phyloP scores from a whole-genome alignment of 2,888 invertebrate species.

The Agrilus mali region DNA sequence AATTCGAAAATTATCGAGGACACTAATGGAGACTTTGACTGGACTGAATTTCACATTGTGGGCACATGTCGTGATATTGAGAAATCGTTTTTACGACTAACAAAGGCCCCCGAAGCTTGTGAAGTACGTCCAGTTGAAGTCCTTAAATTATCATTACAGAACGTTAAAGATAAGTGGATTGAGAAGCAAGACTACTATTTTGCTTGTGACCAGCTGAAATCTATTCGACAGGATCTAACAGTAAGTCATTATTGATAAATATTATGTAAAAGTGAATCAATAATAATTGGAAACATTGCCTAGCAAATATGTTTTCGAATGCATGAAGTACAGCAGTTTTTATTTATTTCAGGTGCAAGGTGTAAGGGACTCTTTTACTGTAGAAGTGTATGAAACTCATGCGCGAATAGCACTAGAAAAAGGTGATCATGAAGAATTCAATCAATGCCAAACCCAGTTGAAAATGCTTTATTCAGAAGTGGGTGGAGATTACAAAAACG shows the following conservation, averaged over 20 bases:
- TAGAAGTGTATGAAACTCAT: constrained; percentile 98
- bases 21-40: constrained; percentile 62
- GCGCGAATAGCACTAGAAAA: constrained; percentile 95
- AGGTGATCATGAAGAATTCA: constrained; percentile 98
- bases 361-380: constrained; percentile 84
- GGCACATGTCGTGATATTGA: constrained; percentile 91
- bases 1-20: constrained; percentile 40
- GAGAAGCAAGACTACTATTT: constrained; percentile 88
- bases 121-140: constrained; percentile 86
- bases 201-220: constrained; percentile 96
- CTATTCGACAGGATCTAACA: constrained; percentile 96
- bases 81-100: constrained; percentile 90
- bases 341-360: constrained; percentile 70
- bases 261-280: background rate
- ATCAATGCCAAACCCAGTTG: constrained; percentile 98
- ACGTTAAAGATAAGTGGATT: constrained; percentile 87
- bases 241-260: constrained; percentile 42
- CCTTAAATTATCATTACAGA: constrained; percentile 69
- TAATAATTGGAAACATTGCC: background rate
- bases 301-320: background rate
- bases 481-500: constrained; percentile 63
- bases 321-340: background rate
- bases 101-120: constrained; percentile 86
- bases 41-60: constrained; percentile 79
- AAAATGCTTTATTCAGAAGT: constrained; percentile 85